Percentiles rank a stretch among this genome's conserved stretches.
These are phyloP conservation scores for Notodonta ziczac DNA, from an alignment of 2,888 invertebrate species.

Conservation along the genomic window DNA sequence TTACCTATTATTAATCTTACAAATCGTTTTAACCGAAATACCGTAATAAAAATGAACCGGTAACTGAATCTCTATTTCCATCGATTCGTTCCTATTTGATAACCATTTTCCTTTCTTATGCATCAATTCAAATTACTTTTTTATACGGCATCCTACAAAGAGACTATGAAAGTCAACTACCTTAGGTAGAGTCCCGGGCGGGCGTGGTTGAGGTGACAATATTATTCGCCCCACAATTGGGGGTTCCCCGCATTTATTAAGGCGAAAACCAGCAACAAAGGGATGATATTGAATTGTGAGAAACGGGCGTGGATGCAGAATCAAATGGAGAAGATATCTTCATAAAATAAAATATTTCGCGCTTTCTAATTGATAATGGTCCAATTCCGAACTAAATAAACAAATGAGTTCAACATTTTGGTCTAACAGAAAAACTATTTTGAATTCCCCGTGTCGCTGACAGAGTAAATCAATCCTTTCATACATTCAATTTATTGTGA, in stretches of 20 bases:
- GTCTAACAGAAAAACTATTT: no score
- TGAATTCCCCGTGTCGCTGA: no score
- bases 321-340: constrained; percentile 45
- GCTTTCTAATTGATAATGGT: no score
- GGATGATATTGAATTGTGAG: constrained; percentile 83
- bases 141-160: constrained; percentile 7
- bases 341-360: neutral
- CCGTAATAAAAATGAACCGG: no score
- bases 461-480: no score
- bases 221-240: constrained; percentile 79
- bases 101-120: constrained; percentile 5
- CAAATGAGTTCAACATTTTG: no score
- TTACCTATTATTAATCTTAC: no score
- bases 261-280: constrained; percentile 83
- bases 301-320: constrained; percentile 37
- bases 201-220: constrained; percentile 71
- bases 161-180: constrained; percentile 54
- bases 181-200: constrained; percentile 34
- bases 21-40: no score
- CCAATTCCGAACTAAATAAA: no score
- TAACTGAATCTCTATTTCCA: neutral
- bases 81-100: neutral
- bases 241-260: constrained; percentile 79
- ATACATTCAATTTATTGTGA: no score
- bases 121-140: constrained; percentile 8